Evolutionary conservation across 1,140 invertebrate species (phyloP), one percentile per base, ranked within the genome.

Genomic region (Hypothenemus hampei): DNA sequence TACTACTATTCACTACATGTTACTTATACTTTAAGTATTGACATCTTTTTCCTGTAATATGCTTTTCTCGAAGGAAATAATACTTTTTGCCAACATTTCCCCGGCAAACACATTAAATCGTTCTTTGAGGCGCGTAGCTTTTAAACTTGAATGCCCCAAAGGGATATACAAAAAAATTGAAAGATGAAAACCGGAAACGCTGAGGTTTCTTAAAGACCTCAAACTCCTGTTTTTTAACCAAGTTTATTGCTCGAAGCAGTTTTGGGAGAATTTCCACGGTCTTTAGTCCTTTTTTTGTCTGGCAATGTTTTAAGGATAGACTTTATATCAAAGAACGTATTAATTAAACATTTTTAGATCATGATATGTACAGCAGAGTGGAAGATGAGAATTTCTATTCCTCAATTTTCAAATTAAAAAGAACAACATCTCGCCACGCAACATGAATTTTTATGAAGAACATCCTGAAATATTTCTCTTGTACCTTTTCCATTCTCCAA

Each of bases 381-480:
- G n/a, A n/a, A n/a, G n/a, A n/a, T n/a, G n/a, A n/a, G n/a, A n/a
- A n/a, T n/a, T n/a, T n/a, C n/a, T n/a, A n/a, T n/a, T n/a, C n/a
- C n/a, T n/a, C n/a, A n/a, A n/a, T n/a, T 29, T 7, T 29, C 26
- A 6, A 29, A 29, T 29, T 29, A 29, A 29, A 29, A 7, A 29
- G 6, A 29, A 29, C n/a, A 29, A 29, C 26, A 29, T n/a, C 26
- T 29, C 6, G 6, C 26, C n/a, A 29, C n/a, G 26, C 26, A n/a
- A 29, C n/a, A 29, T 6, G 39, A 41, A 41, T 23, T 23, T 41
- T 41, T 23, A 41, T 41, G 39, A 41, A 16, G 6, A 41, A 23
- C 20, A 16, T 11, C 20, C 39, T 41, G 39, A 20, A 41, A 41
- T 41, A 41, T 41, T 41, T 41, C 18, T 22, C 39, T 41, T 23